phyloP scores from a whole-genome alignment of 2,797 vertebrate species.

The Pampus argenteus region DNA sequence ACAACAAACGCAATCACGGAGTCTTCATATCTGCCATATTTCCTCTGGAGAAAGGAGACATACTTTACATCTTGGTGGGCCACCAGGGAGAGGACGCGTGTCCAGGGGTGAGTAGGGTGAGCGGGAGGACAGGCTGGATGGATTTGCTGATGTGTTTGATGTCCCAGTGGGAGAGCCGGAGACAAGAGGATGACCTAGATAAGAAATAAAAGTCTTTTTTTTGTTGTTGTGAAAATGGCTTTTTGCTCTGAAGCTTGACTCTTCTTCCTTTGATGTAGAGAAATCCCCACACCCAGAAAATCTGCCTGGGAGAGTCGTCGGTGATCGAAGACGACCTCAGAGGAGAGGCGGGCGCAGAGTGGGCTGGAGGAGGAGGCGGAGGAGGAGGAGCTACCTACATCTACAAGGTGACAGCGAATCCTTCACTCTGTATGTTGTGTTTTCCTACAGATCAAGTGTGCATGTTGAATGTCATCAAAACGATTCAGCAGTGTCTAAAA shows the following conservation, averaged over 20 bases:
- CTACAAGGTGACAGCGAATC: slow-evolving; percentile 84
- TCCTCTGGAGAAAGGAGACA: slow-evolving; percentile 88
- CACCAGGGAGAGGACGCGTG: slow-evolving; percentile 94
- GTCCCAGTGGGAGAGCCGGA: background rate
- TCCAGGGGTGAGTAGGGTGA: slow-evolving; percentile 86
- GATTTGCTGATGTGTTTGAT: background rate
- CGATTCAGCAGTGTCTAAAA: slow-evolving; percentile 36
- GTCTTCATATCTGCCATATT: slow-evolving; percentile 92
- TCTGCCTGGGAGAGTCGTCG: slow-evolving; percentile 91
- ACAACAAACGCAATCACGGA: slow-evolving; percentile 90
- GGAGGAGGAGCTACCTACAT: slow-evolving; percentile 92
- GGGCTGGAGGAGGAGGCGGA: slow-evolving; percentile 92
- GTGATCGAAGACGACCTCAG: slow-evolving; percentile 87
- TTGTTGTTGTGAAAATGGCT: background rate
- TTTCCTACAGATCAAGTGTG: slow-evolving; percentile 2
- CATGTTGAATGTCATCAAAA: slow-evolving; percentile 18
- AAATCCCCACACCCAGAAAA: slow-evolving; percentile 87
- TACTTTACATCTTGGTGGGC: slow-evolving; percentile 90
- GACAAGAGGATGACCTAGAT: slow-evolving; percentile 23
- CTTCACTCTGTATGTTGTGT: background rate
- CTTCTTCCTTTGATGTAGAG: slow-evolving; percentile 70
- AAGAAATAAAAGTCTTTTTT: background rate
- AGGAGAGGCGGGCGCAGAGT: slow-evolving; percentile 74
- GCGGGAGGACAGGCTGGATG: slow-evolving; percentile 11
- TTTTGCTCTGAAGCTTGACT: slow-evolving; percentile 13